Conservation (phyloP, 2,113 vertebrate genomes). For the Oreochromis aureus region DNA sequence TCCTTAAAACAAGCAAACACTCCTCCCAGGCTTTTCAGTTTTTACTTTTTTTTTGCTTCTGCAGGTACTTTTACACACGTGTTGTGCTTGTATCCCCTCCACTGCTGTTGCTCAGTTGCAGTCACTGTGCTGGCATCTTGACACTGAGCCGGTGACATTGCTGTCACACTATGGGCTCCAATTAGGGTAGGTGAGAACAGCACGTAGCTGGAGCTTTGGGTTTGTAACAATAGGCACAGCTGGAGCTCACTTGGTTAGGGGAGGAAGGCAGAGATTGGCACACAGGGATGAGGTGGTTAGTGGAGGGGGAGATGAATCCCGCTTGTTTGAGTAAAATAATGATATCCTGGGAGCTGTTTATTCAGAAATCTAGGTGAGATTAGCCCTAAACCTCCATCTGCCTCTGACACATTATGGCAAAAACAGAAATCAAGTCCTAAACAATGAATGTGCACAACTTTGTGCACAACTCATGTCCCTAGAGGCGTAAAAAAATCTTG, state of each 20-base stretch:
- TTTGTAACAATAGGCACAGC: constrained; percentile 41
- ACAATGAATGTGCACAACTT: neutral
- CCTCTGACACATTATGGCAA: neutral
- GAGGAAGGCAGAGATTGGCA: constrained; percentile 18
- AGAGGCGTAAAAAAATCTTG: neutral
- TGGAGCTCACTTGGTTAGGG: constrained; percentile 25
- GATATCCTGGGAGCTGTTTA: constrained; percentile 41
- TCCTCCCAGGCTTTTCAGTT: neutral
- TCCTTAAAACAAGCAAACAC: constrained; percentile 9
- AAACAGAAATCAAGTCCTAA: constrained; percentile 6
- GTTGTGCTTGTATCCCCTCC: constrained; percentile 18
- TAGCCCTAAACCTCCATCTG: neutral
- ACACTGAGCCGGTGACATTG: constrained; percentile 56
- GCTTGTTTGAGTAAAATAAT: constrained; percentile 43
- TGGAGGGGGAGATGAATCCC: neutral
- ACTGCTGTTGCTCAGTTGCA: constrained; percentile 36
- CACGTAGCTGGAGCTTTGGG: constrained; percentile 31
- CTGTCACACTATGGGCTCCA: constrained; percentile 61
- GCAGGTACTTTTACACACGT: constrained; percentile 32
- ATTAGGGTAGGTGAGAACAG: constrained; percentile 61
- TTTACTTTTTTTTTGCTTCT: neutral
- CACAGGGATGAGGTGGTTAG: neutral
- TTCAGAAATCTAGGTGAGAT: constrained; percentile 11
- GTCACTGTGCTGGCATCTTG: constrained; percentile 53
- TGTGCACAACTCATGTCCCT: neutral